Conservation (phyloP, 2,888 invertebrate genomes). For the Meghimatium bilineatum region DNA sequence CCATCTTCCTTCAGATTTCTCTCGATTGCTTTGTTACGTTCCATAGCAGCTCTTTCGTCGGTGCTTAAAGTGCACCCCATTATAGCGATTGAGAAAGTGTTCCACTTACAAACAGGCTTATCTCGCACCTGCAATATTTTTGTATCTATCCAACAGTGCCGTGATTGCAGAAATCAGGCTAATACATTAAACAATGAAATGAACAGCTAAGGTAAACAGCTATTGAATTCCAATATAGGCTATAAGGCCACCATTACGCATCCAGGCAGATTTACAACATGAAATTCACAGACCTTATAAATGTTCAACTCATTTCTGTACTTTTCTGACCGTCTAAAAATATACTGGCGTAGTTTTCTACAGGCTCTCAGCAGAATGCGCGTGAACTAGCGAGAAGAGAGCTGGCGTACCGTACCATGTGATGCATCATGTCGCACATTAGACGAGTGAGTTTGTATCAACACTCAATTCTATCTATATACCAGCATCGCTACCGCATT, state of each 20-base stretch:
- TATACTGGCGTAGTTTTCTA: conserved; percentile 50
- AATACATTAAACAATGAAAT: conserved; percentile 12
- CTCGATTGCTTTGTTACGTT: conserved; percentile 97
- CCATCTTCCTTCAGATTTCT: conserved; percentile 98
- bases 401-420: too few species aligned
- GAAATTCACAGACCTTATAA: background rate
- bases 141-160: conserved; percentile 5
- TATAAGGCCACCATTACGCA: background rate
- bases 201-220: background rate
- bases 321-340: conserved; percentile 47
- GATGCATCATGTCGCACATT: too few species aligned
- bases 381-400: background rate
- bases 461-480: too few species aligned
- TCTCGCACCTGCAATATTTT: conserved; percentile 16
- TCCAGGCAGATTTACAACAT: background rate
- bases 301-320: conserved; percentile 22
- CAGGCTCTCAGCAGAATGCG: conserved; percentile 48
- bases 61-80: conserved; percentile 99
- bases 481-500: too few species aligned
- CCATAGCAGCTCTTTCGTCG: conserved; percentile 98
- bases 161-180: conserved; percentile 23
- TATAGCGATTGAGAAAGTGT: conserved; percentile 51
- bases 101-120: conserved; percentile 10
- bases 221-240: background rate
- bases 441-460: too few species aligned